Conservation (phyloP, 2,797 vertebrate genomes). For the Tarsius wallacei region DNA sequence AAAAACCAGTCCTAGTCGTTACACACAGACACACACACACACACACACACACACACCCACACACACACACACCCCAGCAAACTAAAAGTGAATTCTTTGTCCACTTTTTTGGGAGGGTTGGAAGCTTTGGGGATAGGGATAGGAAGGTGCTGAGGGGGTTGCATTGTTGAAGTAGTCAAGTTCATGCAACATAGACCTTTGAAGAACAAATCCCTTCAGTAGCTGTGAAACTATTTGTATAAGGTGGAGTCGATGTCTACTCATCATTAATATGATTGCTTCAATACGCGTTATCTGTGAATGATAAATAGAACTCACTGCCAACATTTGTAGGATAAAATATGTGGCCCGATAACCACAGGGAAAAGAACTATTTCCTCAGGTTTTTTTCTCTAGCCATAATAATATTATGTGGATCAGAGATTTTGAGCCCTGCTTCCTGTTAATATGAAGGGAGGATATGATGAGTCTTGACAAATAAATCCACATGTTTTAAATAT, state of each 20-base stretch:
- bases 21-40: neutral
- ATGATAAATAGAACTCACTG: slow-evolving; percentile 7
- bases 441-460: slow-evolving; percentile 77
- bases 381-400: slow-evolving; percentile 65
- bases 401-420: slow-evolving; percentile 78
- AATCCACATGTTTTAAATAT: slow-evolving; percentile 70
- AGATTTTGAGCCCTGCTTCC: slow-evolving; percentile 80
- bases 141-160: neutral
- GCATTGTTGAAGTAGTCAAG: neutral
- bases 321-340: slow-evolving; percentile 63
- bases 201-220: neutral
- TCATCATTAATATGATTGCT: neutral
- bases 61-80: neutral
- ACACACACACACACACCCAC: neutral
- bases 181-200: neutral
- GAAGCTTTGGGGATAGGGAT: neutral
- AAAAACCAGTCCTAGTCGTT: neutral
- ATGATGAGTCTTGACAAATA: slow-evolving; percentile 70
- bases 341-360: slow-evolving; percentile 48
- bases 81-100: neutral
- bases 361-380: slow-evolving; percentile 65
- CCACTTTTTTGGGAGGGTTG: neutral
- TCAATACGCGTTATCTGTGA: slow-evolving; percentile 38
- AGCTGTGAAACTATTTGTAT: neutral
- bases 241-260: neutral